A percentile compares a stretch with the other conserved stretches of the same genome.
These are phyloP conservation scores for Melanostoma mellinum DNA, from an alignment of 2,888 invertebrate species.

Conservation along the genomic window DNA sequence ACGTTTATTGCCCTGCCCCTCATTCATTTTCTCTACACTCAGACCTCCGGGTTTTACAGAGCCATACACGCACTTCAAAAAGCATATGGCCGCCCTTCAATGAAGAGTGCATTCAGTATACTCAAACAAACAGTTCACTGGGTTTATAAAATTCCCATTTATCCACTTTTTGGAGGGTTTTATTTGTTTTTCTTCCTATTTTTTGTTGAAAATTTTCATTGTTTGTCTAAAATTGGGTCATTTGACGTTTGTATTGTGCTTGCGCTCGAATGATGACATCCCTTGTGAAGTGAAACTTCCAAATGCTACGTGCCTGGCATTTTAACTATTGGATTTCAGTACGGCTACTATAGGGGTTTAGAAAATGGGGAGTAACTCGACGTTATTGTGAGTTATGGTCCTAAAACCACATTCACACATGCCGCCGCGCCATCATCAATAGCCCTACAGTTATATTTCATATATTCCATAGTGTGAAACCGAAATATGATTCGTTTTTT, in stretches of 20 bases:
- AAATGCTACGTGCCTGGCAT: conserved; percentile 70
- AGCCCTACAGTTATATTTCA: conserved; percentile 60
- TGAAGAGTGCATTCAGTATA: conserved; percentile 40
- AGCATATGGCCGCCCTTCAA: conserved; percentile 38
- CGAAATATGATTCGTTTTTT: conserved; percentile 42
- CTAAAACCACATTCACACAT: conserved; percentile 58
- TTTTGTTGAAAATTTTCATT: conserved; percentile 51
- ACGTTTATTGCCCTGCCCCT: conserved; percentile 30
- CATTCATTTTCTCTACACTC: conserved; percentile 15
- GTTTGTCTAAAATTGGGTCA: conserved; percentile 65
- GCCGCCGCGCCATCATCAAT: conserved; percentile 52
- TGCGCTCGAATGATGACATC: conserved; percentile 65
- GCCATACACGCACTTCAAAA: conserved; percentile 35
- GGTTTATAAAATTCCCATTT: conserved; percentile 51
- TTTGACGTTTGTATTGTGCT: conserved; percentile 65
- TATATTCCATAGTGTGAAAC: conserved; percentile 59
- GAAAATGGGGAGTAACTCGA: conserved; percentile 13
- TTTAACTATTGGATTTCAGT: conserved; percentile 61
- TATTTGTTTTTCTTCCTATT: conserved; percentile 40
- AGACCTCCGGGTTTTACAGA: conserved; percentile 38
- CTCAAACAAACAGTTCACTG: conserved; percentile 39
- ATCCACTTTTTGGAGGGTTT: conserved; percentile 49
- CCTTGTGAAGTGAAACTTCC: conserved; percentile 67
- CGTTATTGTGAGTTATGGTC: conserved; percentile 70
- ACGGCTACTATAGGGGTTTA: background rate